Conservation (phyloP, 2,888 invertebrate species). For the Eilema depressum region DNA sequence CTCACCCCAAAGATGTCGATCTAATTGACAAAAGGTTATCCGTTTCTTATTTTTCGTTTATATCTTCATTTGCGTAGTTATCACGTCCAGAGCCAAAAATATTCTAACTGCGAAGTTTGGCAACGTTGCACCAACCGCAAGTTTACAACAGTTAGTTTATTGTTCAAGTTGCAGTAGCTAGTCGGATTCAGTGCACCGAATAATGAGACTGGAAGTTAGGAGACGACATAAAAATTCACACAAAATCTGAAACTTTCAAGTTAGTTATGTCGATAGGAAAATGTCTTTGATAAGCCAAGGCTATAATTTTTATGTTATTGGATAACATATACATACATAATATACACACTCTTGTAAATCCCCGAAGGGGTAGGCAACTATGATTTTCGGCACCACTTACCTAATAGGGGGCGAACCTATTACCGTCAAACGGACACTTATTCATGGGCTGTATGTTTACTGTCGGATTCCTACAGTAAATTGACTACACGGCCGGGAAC, state of each 20-base stretch:
- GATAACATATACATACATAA: too few species aligned
- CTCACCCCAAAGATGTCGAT: too few species aligned
- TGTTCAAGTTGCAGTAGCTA: neutral
- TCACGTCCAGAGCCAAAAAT: neutral
- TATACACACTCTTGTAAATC: too few species aligned
- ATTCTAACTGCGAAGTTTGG: neutral
- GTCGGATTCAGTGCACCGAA: neutral
- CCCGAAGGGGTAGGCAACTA: too few species aligned
- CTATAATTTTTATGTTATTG: too few species aligned
- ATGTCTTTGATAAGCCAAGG: neutral
- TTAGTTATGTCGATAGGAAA: neutral
- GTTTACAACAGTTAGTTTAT: conserved; percentile 4
- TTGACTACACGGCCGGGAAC: too few species aligned
- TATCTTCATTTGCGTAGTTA: neutral
- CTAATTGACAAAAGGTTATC: neutral
- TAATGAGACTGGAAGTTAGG: conserved; percentile 8
- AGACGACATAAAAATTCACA: neutral
- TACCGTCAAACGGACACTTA: too few species aligned
- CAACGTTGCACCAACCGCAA: neutral
- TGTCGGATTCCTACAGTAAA: too few species aligned
- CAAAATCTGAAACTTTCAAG: neutral
- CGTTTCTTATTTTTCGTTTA: neutral
- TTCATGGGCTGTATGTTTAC: too few species aligned
- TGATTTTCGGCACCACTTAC: too few species aligned
- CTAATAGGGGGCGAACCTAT: too few species aligned